Evolutionary conservation across 92 coral and sea anemone genomes (phyloP).

Genomic region (Actinostola sp.): DNA sequence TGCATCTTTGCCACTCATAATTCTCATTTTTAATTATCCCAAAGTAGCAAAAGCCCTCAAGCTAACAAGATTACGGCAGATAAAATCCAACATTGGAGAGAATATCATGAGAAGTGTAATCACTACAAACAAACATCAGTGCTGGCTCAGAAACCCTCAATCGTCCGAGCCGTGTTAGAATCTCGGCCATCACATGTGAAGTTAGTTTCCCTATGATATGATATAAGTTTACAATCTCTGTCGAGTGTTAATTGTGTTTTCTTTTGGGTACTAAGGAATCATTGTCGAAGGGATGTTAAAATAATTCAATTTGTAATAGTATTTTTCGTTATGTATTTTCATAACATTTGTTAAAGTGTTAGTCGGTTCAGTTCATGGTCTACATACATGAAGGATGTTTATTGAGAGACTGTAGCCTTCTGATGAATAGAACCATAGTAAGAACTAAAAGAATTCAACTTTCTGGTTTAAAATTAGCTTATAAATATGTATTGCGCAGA

Average conservation of each 20-base stretch:
- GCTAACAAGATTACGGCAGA: conserved; percentile 29
- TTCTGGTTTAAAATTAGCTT: conserved; percentile 4
- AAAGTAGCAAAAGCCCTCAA: background rate
- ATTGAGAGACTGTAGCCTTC: conserved; percentile 1
- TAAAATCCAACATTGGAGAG: background rate
- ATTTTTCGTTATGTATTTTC: conserved; percentile 10
- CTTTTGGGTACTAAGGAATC: background rate
- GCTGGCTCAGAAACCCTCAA: no score
- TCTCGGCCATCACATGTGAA: no score
- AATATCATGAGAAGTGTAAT: background rate
- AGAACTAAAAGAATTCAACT: background rate
- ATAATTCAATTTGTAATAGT: background rate
- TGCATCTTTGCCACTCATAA: conserved; percentile 14
- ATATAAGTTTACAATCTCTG: background rate
- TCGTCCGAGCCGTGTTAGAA: no score
- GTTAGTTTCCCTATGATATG: no score
- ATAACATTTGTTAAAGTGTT: conserved; percentile 12
- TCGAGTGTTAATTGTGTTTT: conserved; percentile 5
- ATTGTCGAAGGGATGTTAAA: background rate
- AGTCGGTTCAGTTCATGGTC: conserved; percentile 11
- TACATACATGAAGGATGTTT: background rate
- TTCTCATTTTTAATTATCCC: conserved; percentile 14
- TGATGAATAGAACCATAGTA: no score
- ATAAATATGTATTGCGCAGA: background rate
- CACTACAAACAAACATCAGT: background rate